Percentiles rank a stretch among this genome's conserved stretches.
Evolutionary conservation across 2,113 vertebrate genomes (phyloP).

Genomic region (human): GRCh38 chr12:105315501-105316000

Average conservation of each 20-base stretch:
- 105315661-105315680: rapidly evolving
- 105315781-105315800: background rate
- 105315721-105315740: background rate
- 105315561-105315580: background rate
- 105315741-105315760: background rate
- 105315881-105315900: background rate
- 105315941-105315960: background rate
- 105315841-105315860: background rate
- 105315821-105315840: background rate
- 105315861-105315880: background rate
- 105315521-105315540: background rate
- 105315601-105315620: background rate
- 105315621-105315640: background rate
- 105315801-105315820: background rate
- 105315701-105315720: background rate
- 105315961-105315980: background rate
- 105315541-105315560: background rate
- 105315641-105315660: background rate
- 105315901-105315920: background rate
- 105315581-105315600: background rate
- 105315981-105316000: background rate
- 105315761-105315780: too few species aligned
- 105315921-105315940: background rate
- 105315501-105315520: background rate
- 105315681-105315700: background rate